These are phyloP conservation scores for Stenotaenia linearis DNA, from an alignment of 2,888 invertebrate species.

Conservation along the genomic window DNA sequence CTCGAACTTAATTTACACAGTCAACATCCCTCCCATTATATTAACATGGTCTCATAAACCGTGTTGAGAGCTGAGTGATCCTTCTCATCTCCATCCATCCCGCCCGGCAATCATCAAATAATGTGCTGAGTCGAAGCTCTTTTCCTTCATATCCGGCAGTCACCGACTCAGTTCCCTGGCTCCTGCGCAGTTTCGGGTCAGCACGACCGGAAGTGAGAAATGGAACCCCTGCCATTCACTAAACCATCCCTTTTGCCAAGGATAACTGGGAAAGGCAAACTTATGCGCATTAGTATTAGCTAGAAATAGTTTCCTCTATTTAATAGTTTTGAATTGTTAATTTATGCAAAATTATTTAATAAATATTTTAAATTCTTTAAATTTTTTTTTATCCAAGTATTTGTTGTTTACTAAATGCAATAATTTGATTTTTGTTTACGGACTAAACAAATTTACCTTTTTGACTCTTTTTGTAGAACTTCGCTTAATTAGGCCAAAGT, in stretches of 20 bases:
- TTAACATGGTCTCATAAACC: not conserved
- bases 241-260: not conserved
- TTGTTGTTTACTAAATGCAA: too few relatives aligned
- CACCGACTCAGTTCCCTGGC: not conserved
- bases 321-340: too few relatives aligned
- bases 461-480: too few relatives aligned
- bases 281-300: not conserved
- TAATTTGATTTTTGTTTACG: too few relatives aligned
- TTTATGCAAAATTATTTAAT: too few relatives aligned
- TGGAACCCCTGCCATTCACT: not conserved
- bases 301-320: too few relatives aligned
- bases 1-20: conserved; percentile 6
- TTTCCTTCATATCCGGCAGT: not conserved
- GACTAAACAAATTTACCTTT: too few relatives aligned
- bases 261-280: not conserved
- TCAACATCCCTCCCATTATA: not conserved
- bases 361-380: too few relatives aligned
- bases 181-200: not conserved
- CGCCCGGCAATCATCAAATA: not conserved
- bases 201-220: not conserved
- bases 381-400: too few relatives aligned
- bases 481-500: too few relatives aligned
- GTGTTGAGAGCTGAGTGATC: not conserved
- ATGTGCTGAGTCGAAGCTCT: not conserved
- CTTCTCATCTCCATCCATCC: too few relatives aligned